Evolutionary conservation across 2,797 vertebrate genomes (phyloP).

Genomic region (Sylvilagus floridanus): DNA sequence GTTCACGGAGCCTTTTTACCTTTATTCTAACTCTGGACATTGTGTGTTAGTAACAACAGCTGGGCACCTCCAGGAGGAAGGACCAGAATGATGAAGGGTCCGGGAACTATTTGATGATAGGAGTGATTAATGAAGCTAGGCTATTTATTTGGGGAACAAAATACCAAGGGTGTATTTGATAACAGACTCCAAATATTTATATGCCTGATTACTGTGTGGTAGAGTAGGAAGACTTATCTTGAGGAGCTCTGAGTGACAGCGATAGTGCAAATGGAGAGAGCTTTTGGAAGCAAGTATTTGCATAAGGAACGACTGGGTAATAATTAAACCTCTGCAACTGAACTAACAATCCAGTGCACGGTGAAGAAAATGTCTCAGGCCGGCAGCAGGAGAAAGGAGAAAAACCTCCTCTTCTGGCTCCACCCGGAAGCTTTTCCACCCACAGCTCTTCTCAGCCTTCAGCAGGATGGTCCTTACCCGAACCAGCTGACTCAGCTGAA

Average conservation of each 20-base stretch:
- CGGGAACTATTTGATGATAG: background rate
- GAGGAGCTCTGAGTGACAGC: background rate
- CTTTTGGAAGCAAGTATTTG: background rate
- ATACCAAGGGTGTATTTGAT: background rate
- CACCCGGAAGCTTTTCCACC: background rate
- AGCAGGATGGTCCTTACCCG: background rate
- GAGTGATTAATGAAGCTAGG: background rate
- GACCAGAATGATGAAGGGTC: background rate
- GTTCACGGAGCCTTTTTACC: background rate
- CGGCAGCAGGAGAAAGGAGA: background rate
- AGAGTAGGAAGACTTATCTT: background rate
- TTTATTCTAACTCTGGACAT: background rate
- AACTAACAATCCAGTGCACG: background rate
- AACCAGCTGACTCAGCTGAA: background rate
- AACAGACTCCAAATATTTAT: background rate
- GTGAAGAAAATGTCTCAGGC: background rate
- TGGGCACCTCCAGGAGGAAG: background rate
- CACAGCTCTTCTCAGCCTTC: background rate
- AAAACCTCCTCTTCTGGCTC: background rate
- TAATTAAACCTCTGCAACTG: background rate
- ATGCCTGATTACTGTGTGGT: too few species aligned
- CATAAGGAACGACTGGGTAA: background rate
- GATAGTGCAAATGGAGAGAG: background rate
- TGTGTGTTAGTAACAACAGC: background rate
- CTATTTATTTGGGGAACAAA: background rate